These are phyloP conservation scores for Cataglyphis rosenhaueri DNA, from an alignment of 2,888 invertebrate species.

Conservation along the genomic window DNA sequence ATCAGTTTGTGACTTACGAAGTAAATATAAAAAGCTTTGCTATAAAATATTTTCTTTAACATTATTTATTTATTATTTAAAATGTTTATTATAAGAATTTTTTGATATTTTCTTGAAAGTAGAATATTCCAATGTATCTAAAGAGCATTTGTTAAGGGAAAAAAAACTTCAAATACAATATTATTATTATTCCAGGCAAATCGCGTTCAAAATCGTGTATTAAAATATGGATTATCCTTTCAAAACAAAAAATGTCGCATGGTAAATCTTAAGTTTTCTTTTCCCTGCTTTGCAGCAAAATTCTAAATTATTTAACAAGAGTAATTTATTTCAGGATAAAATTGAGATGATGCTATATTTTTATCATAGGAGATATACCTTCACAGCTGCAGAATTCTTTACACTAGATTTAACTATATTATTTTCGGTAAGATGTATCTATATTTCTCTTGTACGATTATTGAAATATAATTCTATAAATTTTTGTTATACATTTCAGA, in stretches of 20 bases:
- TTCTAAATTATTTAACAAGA: constrained; percentile 1
- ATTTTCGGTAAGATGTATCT: constrained; percentile 37
- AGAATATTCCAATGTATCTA: neutral
- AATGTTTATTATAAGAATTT: neutral
- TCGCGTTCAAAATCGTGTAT: constrained; percentile 12
- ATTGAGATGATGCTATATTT: constrained; percentile 55
- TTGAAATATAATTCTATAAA: constrained; percentile 1
- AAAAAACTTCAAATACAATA: neutral
- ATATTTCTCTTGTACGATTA: neutral
- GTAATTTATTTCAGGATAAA: constrained; percentile 47
- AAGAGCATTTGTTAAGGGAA: neutral
- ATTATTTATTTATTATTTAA: neutral
- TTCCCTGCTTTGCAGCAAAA: neutral
- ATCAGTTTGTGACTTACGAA: constrained; percentile 20
- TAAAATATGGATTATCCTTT: constrained; percentile 9
- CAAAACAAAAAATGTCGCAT: neutral
- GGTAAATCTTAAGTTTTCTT: constrained; percentile 15
- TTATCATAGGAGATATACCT: constrained; percentile 48
- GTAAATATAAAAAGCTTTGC: neutral
- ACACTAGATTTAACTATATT: constrained; percentile 42
- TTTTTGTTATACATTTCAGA: constrained; percentile 7
- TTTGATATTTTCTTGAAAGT: neutral
- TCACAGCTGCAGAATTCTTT: constrained; percentile 57
- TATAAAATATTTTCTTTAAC: neutral
- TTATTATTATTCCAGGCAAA: constrained; percentile 31